Base-by-base conservation (phyloP, 2,797 vertebrate genomes). In the Eleutherodactylus coqui region DNA sequence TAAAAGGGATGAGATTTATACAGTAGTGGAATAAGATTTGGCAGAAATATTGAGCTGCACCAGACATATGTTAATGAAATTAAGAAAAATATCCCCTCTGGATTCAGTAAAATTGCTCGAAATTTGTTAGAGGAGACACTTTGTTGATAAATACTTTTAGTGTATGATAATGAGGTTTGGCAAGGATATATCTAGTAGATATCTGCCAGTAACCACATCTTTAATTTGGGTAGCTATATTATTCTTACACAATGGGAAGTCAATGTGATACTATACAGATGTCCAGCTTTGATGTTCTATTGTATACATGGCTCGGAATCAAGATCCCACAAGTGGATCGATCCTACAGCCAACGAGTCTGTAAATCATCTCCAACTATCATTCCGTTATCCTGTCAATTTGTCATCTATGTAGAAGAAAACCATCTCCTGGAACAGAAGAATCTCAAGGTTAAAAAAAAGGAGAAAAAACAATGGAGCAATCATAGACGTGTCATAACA, bases 121-220 rank as follows among this genome's bases (percentile, higher is more conserved):
- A 77, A 84, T 76, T 76, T 75, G 72, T 62, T 75, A 47, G 53
- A 75, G 53, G 82, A 64, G 43, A 76, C 43, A 41, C 16, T 34
- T 64, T 84, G 82, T 84, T 84, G 72, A 84, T 77, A 77, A 84
- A 84, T 77, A 62, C 73, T 64, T 76, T 76, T 84, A 64, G 73
- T 77, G 73, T 76, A 76, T 76, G 73, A 84, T 84, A 84, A 84
- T 84, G 82, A 84, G 72, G 58, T 64, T 84, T 84, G 82, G 82
- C 82, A 51, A 51, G 29, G 19, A 64, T 34, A 13, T 62, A 75
- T 83, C 67, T 77, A 51, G 41, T 17, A 67, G 43, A 34, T 84
- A 49, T 49, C 49, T 84, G 73, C 82, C 82, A 84, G 82, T 45
- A 84, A 84, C 82, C 82, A 76, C 82, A 76, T 76, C 55, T 76